phyloP scores from a whole-genome alignment of 2,113 vertebrate genomes.

The Diphyllodes magnificus region DNA sequence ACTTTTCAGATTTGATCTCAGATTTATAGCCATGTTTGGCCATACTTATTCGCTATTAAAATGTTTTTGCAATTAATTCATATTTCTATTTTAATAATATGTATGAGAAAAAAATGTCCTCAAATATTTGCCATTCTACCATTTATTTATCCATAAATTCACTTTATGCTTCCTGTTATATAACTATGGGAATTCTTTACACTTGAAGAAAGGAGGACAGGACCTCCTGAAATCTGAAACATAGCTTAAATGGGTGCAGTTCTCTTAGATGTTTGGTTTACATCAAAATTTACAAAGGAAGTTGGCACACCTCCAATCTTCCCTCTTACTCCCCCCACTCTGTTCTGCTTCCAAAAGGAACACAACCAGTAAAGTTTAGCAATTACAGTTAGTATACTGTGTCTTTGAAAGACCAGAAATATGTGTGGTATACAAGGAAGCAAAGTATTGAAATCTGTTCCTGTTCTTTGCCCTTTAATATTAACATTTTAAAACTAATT shows the following conservation, averaged over 20 bases:
- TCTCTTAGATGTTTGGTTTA: not conserved
- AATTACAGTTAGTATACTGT: not conserved
- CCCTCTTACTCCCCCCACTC: rapidly evolving
- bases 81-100: not conserved
- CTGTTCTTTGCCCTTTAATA: not conserved
- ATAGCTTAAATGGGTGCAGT: not conserved
- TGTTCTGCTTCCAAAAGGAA: not conserved
- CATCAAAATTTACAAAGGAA: not conserved
- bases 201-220: not conserved
- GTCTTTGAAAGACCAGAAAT: not conserved
- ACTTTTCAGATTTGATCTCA: not conserved
- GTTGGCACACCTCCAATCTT: not conserved
- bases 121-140: not conserved
- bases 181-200: not conserved
- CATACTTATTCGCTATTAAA: not conserved
- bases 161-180: not conserved
- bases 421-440: not conserved
- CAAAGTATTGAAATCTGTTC: not conserved
- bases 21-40: not conserved
- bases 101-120: not conserved
- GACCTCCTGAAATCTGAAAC: not conserved
- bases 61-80: not conserved
- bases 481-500: not conserved
- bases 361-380: not conserved
- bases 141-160: not conserved